Evolutionary conservation across 2,888 invertebrate species (phyloP).

Genomic region (Clusia tigrina): DNA sequence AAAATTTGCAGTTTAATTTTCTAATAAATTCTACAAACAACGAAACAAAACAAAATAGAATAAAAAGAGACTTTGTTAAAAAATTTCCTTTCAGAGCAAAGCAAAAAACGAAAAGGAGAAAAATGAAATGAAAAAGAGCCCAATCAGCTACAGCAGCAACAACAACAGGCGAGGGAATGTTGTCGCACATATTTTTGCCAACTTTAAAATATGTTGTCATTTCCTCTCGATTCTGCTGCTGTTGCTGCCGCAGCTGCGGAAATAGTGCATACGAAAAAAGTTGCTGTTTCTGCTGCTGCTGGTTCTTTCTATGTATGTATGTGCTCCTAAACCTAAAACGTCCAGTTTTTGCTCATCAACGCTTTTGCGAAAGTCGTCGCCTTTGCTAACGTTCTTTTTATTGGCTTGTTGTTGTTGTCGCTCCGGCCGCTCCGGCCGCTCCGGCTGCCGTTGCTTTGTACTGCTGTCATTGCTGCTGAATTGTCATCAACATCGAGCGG

Average conservation of each 20-base stretch:
- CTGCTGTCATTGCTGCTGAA: neutral
- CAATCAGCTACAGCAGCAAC: neutral
- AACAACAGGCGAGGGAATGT: constrained; percentile 26
- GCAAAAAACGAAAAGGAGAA: neutral
- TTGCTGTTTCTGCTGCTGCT: neutral
- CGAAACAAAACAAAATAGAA: no score
- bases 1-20: neutral
- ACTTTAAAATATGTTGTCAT: constrained; percentile 47
- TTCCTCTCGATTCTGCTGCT: constrained; percentile 20
- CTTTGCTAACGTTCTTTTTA: neutral
- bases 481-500: constrained; percentile 1
- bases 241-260: neutral
- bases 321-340: constrained; percentile 59
- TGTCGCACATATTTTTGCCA: constrained; percentile 51
- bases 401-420: no score
- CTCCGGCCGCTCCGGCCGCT: neutral
- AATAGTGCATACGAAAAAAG: neutral
- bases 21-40: constrained; percentile 9
- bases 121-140: neutral
- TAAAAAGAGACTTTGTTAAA: constrained; percentile 1
- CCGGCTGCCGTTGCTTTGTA: neutral
- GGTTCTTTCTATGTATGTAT: constrained; percentile 47
- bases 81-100: neutral
- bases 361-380: constrained; percentile 32
- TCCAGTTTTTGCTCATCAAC: constrained; percentile 56